These are phyloP conservation scores for honey bee (Apis mellifera) DNA, from an alignment of 1,140 invertebrate species.

Conservation along the genomic window Amel_HAv3.1 CM009940.2:9375001-9375500, in stretches of 20 bases:
- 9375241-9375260: neutral
- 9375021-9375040: conserved; percentile 1
- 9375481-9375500: conserved; percentile 16
- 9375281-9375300: neutral
- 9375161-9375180: neutral
- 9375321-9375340: neutral
- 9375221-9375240: neutral
- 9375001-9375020: conserved; percentile 41
- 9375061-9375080: conserved; percentile 10
- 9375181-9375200: conserved; percentile 11
- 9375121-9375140: neutral
- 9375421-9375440: conserved; percentile 12
- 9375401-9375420: no score
- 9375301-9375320: neutral
- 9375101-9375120: neutral
- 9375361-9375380: neutral
- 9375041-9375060: neutral
- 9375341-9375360: no score
- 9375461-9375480: conserved; percentile 1
- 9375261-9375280: neutral
- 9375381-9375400: neutral
- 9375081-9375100: neutral
- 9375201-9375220: neutral
- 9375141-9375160: neutral
- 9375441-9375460: conserved; percentile 17